Evolutionary conservation across 2,797 vertebrate genomes (phyloP), one percentile per base, ranked within the genome.

Genomic region (Sandelia bainsii): DNA sequence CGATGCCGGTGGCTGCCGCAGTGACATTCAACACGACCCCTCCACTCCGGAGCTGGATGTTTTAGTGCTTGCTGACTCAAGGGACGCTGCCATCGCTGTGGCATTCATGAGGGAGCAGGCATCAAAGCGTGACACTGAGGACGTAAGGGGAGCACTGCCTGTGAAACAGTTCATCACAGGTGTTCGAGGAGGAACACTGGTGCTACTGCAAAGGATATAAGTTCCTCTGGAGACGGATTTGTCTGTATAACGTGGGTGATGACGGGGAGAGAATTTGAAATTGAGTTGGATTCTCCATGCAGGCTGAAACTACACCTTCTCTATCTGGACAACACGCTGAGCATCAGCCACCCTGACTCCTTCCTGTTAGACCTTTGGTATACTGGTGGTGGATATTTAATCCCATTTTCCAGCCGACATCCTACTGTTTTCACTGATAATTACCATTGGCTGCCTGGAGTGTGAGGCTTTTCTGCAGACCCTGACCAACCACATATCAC

Each of bases 331-430:
- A 6, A 37, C 67, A 49, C 4, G 2, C 48, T 56, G 65, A 69
- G 69, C 19, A 20, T 42, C 57, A 68, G 59, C 63, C 37, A 61
- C 12, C 19, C 10, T 19, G 19, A 17, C 53, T 62, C 72, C 63
- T 53, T 42, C 39, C 72, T 52, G 17, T 65, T 17, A 44, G 57
- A 39, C 69, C 72, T 62, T 73, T 50, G 58, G 63, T 66, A 29
- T 60, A 69, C 68, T 68, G 53, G 73, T 66, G 63, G 37, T 76
- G 78, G 62, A 80, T 71, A 59, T 84, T 75, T 83, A 86, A 89
- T 83, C 73, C 64, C 27, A 77, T 83, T 88, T 87, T 90, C 66
- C 77, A 85, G 52, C n/a, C 76, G 77, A 60, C 79, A 79, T 88
- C 80, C 74, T 1, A 17, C 59, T 44, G 74, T 80, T 84, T 74